Evolutionary conservation across 2,797 vertebrate species (phyloP).

Genomic region (Stomatorhinus walkeri): DNA sequence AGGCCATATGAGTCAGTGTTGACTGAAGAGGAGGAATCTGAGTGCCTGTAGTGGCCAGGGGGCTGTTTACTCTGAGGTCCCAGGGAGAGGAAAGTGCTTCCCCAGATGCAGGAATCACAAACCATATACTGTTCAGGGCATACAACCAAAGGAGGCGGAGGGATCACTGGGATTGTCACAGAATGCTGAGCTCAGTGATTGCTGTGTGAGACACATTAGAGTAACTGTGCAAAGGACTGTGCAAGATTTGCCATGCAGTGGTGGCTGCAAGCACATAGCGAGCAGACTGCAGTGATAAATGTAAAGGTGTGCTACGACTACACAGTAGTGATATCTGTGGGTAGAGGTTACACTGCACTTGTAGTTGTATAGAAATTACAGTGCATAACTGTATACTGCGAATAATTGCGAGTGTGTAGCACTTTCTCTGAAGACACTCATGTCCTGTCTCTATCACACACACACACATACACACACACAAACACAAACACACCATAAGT

Average conservation of each 20-base stretch:
- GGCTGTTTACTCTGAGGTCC: constrained; percentile 12
- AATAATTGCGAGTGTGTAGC: background rate
- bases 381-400: background rate
- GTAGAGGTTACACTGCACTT: background rate
- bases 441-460: background rate
- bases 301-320: background rate
- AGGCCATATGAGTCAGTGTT: constrained; percentile 7
- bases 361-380: background rate
- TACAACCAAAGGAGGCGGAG: constrained; percentile 14
- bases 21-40: constrained; percentile 1
- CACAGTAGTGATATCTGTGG: constrained; percentile 2
- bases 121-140: constrained; percentile 27
- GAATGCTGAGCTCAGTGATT: constrained; percentile 6
- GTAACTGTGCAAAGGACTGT: constrained; percentile 11
- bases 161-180: constrained; percentile 11
- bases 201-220: background rate
- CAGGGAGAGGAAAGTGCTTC: background rate
- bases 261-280: background rate
- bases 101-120: constrained; percentile 22
- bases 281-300: constrained; percentile 7
- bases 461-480: background rate
- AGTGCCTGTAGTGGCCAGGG: background rate
- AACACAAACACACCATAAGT: background rate
- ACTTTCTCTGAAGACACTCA: background rate
- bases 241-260: background rate